These are phyloP conservation scores for Rotaria sp. DNA, from an alignment of 2,888 invertebrate species.

Conservation along the genomic window DNA sequence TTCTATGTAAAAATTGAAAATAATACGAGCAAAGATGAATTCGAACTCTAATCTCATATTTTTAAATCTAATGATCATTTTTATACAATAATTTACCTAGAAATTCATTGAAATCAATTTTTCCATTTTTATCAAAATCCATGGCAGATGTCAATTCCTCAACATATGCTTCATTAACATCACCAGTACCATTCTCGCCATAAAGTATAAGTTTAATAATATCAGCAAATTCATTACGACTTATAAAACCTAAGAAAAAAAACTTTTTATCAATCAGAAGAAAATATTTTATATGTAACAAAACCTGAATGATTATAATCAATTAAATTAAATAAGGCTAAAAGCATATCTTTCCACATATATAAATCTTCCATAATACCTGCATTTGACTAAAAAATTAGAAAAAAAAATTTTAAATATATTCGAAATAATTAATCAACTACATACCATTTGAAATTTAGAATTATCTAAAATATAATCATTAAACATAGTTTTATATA, in stretches of 20 bases:
- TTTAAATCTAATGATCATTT: neutral
- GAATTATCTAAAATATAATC: slow-evolving; percentile 46
- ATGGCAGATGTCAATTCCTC: slow-evolving; percentile 77
- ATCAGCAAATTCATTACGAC: slow-evolving; percentile 22
- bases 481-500: slow-evolving; percentile 62
- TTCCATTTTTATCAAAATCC: slow-evolving; percentile 84
- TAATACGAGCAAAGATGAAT: no score
- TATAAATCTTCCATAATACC: slow-evolving; percentile 30
- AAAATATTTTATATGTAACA: neutral
- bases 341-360: slow-evolving; percentile 16
- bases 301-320: slow-evolving; percentile 28
- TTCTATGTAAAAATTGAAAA: no score
- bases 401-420: neutral
- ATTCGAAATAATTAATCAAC: no score
- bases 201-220: neutral
- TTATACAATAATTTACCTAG: slow-evolving; percentile 57
- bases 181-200: neutral
- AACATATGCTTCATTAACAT: slow-evolving; percentile 63
- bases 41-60: no score
- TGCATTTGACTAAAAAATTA: neutral
- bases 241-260: neutral
- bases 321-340: slow-evolving; percentile 26
- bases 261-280: neutral
- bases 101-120: slow-evolving; percentile 85
- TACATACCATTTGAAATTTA: slow-evolving; percentile 8